phyloP scores from a whole-genome alignment of 2,888 invertebrate genomes.

The Diarsia brunnea region DNA sequence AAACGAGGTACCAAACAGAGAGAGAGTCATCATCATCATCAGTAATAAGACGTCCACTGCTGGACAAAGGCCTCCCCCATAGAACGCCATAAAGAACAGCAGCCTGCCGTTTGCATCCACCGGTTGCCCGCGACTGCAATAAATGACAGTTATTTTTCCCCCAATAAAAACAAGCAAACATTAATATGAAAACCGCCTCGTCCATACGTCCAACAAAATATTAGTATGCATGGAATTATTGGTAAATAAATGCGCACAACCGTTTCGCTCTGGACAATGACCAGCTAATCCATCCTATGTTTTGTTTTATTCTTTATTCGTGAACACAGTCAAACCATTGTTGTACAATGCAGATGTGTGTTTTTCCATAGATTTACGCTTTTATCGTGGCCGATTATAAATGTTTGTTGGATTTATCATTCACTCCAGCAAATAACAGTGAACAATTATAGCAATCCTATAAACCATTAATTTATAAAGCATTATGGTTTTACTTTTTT shows the following conservation, averaged over 20 bases:
- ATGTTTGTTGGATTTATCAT: not conserved
- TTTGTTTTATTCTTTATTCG: constrained; percentile 4
- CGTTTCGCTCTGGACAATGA: not conserved
- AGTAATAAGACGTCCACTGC: too few species aligned
- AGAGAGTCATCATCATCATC: too few species aligned
- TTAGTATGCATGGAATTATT: not conserved
- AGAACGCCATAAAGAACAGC: too few species aligned
- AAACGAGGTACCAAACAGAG: too few species aligned
- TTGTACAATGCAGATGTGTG: not conserved
- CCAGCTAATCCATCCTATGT: constrained; percentile 1
- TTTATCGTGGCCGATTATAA: not conserved
- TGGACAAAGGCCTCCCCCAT: too few species aligned
- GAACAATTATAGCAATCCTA: too few species aligned
- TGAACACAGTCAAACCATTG: not conserved
- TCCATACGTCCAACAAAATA: not conserved
- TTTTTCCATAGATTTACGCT: not conserved
- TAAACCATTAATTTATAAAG: too few species aligned
- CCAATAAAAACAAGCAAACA: not conserved
- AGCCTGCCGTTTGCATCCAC: too few species aligned
- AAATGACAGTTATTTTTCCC: not conserved
- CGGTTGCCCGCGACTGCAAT: too few species aligned
- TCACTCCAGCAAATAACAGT: not conserved
- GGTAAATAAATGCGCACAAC: not conserved
- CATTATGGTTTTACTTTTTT: too few species aligned
- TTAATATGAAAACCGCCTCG: not conserved